phyloP scores from a whole-genome alignment of 2,113 vertebrate genomes.

The Phylloscopus trochiloides region DNA sequence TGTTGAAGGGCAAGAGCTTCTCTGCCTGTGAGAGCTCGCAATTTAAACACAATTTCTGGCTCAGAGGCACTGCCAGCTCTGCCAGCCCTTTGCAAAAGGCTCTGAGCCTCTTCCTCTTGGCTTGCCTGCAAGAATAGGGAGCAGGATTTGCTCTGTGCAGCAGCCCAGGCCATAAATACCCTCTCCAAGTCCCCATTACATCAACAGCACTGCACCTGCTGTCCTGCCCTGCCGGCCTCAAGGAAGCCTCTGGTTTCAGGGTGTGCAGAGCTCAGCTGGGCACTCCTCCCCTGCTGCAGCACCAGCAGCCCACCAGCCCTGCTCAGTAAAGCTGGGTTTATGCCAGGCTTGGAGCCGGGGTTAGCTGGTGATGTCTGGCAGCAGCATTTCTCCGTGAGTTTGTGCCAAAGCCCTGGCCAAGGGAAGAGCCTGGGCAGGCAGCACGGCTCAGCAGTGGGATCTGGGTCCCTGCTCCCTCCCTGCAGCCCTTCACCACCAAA shows the following conservation, averaged over 20 bases:
- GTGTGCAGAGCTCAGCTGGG: background rate
- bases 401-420: background rate
- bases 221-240: background rate
- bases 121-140: background rate
- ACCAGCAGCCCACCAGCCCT: background rate
- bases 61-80: background rate
- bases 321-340: background rate
- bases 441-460: background rate
- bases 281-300: background rate
- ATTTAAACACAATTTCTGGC: background rate
- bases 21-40: background rate
- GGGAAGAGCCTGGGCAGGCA: background rate
- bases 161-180: constrained; percentile 11
- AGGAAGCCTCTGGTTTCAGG: constrained; percentile 31
- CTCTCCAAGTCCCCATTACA: background rate
- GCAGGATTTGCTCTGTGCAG: background rate
- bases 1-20: background rate
- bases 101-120: background rate
- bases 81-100: background rate
- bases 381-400: background rate
- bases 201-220: constrained; percentile 47
- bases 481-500: background rate
- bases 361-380: background rate
- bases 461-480: background rate
- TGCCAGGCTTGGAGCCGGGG: background rate